phyloP scores from a whole-genome alignment of 1,140 invertebrate genomes.

The Chrysomallon squamiferum region DNA sequence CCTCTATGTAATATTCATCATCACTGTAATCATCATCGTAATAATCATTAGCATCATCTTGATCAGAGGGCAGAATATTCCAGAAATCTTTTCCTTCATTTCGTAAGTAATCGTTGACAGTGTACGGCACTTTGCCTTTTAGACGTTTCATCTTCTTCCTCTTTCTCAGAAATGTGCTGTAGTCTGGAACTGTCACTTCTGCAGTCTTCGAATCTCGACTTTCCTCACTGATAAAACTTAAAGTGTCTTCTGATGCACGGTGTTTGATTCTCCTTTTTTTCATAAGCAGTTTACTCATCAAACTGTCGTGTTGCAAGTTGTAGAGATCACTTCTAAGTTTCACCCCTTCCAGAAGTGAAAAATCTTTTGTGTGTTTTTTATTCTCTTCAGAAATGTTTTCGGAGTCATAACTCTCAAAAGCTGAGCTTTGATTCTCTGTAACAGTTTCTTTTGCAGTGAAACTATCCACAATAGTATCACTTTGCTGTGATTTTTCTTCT shows the following conservation, averaged over 20 bases:
- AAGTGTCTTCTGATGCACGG: neutral
- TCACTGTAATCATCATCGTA: no score
- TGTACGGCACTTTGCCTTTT: neutral
- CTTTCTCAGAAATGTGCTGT: neutral
- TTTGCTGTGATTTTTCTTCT: no score
- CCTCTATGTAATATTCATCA: no score
- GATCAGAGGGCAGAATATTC: no score
- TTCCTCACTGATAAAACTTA: neutral
- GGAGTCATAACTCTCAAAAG: no score
- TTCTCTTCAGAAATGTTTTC: no score
- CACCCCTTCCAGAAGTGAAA: neutral
- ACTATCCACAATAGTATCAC: no score
- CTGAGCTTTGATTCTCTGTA: no score
- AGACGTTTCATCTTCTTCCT: neutral
- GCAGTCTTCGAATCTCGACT: neutral
- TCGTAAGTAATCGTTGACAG: no score
- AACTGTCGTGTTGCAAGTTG: slow-evolving; percentile 9
- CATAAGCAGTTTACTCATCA: slow-evolving; percentile 12
- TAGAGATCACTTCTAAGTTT: slow-evolving; percentile 20
- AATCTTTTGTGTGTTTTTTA: neutral
- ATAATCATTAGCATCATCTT: no score
- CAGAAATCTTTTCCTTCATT: no score
- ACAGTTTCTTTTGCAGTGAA: no score
- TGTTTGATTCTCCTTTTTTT: neutral
- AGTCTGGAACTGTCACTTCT: neutral